phyloP scores from a whole-genome alignment of 2,113 vertebrate genomes.

The Otolemur garnettii region DNA sequence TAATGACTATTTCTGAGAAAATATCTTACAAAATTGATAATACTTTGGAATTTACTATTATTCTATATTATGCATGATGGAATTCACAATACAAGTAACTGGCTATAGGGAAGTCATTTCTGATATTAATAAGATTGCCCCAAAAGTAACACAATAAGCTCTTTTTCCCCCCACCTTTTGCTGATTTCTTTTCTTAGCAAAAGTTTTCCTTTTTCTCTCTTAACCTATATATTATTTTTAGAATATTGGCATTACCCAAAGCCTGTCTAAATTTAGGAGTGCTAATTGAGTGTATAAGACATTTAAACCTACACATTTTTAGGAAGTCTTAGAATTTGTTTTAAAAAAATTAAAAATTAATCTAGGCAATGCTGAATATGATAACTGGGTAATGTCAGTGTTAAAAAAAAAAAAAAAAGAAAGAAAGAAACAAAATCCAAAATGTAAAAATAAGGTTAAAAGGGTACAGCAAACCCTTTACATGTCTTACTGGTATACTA shows the following conservation, averaged over 20 bases:
- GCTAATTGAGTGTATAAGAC: not conserved
- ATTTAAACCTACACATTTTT: slow-evolving; percentile 2
- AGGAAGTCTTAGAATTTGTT: not conserved
- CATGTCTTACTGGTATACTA: not conserved
- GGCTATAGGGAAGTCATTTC: not conserved
- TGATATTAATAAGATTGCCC: slow-evolving; percentile 6
- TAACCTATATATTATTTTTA: slow-evolving; percentile 54
- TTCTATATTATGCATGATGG: slow-evolving; percentile 4
- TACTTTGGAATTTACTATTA: slow-evolving; percentile 43
- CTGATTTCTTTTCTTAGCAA: slow-evolving; percentile 50
- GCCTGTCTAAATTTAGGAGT: slow-evolving; percentile 37
- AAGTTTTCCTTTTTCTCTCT: slow-evolving; percentile 18
- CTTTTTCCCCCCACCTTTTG: not conserved
- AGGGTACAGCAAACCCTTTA: not conserved
- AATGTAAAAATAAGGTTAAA: not conserved
- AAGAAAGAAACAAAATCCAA: not conserved
- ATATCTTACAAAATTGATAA: slow-evolving; percentile 54
- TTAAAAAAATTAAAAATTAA: not conserved
- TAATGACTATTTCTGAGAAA: slow-evolving; percentile 67
- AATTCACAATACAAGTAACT: not conserved
- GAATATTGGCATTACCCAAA: slow-evolving; percentile 54
- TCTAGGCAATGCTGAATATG: not conserved
- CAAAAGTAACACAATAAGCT: slow-evolving; percentile 4
- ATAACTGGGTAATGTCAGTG: not conserved
- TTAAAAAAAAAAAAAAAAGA: not conserved